Percentiles rank a stretch among this genome's conserved stretches.
Evolutionary conservation across 2,113 vertebrate species (phyloP).

Genomic region (Thermophis baileyi): DNA sequence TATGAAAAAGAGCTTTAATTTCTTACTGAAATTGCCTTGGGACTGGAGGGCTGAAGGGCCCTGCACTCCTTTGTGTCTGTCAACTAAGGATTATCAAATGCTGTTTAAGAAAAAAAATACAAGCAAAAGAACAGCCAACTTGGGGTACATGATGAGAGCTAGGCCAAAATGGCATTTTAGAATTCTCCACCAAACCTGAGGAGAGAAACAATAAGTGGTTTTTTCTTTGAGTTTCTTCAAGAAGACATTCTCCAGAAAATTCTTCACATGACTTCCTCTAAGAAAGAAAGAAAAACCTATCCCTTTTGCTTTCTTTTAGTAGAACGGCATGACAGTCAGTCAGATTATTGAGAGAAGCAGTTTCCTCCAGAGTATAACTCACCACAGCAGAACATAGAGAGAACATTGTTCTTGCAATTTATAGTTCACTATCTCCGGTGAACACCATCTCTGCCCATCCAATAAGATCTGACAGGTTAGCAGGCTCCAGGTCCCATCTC

Average conservation of each 20-base stretch:
- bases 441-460: neutral
- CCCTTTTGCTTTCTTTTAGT: neutral
- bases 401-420: neutral
- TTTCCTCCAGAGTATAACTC: neutral
- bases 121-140: neutral
- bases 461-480: neutral
- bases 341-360: too few relatives aligned
- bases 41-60: neutral
- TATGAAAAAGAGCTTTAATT: neutral
- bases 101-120: neutral
- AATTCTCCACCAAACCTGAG: neutral
- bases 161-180: neutral
- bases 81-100: neutral
- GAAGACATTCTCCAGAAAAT: neutral
- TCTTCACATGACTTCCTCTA: neutral
- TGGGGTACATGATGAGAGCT: neutral
- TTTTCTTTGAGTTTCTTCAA: neutral
- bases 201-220: neutral
- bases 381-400: neutral
- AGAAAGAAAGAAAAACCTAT: neutral
- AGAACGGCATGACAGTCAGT: neutral
- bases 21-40: neutral
- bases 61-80: neutral
- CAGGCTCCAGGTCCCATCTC: neutral
- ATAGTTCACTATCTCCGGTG: neutral